Conservation (phyloP, 1,140 invertebrate species). For the Glomeris maerens region DNA sequence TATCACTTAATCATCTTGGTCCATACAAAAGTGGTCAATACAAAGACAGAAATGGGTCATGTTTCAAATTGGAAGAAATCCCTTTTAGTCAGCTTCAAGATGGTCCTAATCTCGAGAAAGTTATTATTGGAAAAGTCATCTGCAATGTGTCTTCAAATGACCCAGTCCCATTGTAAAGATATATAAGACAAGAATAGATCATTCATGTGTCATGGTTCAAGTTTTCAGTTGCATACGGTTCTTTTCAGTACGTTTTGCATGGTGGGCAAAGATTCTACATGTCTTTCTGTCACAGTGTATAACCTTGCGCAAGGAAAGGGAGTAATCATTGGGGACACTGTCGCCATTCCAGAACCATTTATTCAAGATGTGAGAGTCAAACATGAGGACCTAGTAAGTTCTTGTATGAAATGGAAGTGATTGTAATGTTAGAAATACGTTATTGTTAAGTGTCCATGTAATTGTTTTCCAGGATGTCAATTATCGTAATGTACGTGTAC, state of each 20-base stretch:
- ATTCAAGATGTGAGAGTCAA: conserved; percentile 45
- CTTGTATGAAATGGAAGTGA: conserved; percentile 4
- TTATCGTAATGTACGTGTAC: conserved; percentile 55
- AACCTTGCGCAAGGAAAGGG: conserved; percentile 66
- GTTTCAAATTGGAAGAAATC: conserved; percentile 37
- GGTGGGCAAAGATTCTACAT: conserved; percentile 52
- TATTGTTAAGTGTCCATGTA: conserved; percentile 8
- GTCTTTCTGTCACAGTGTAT: conserved; percentile 61
- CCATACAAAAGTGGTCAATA: conserved; percentile 44
- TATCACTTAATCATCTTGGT: conserved; percentile 34
- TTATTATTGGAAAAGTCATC: conserved; percentile 62
- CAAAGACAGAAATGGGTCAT: conserved; percentile 33
- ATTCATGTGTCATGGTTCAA: not conserved
- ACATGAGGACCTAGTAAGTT: conserved; percentile 42
- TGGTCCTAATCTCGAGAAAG: conserved; percentile 49
- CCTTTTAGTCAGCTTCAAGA: conserved; percentile 36
- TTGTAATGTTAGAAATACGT: conserved; percentile 2
- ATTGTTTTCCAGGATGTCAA: conserved; percentile 46
- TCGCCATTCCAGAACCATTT: conserved; percentile 62
- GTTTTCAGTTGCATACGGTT: conserved; percentile 12
- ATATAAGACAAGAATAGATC: not conserved
- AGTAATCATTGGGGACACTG: conserved; percentile 66
- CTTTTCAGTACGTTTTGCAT: conserved; percentile 61
- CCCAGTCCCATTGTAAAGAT: conserved; percentile 58
- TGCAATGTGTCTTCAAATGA: conserved; percentile 58